Base-by-base conservation (phyloP, 2,888 invertebrate genomes). In the Candidula unifasciata region DNA sequence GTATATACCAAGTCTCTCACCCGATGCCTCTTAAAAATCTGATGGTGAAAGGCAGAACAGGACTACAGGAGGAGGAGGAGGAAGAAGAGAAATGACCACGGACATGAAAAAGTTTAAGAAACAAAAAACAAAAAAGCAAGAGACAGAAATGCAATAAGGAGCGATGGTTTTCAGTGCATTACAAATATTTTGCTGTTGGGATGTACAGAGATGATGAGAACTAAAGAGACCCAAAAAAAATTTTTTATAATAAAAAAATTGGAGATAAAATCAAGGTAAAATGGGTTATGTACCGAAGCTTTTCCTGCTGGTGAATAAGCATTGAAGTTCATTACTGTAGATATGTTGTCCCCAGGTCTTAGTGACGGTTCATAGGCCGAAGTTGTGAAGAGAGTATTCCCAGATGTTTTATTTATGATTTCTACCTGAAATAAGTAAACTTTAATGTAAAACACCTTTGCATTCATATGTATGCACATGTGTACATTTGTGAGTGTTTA, bases 281-380 rank as follows among this genome's bases (percentile, higher is more conserved):
- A 60, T 76, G 37, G 44, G 69, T 8, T 54, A 54, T 85, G 73
- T 84, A 89, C 89, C 79, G 83, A 85, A 13, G 87, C 89, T 30
- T 80, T 84, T 21, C 90, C 90, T 35, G 89, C 88, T 13, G 89
- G 87, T 8, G 90, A 88, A 84, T 84, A 91, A 0, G 89, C 88
- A 83, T 90, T 90, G 81, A 88, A 90, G 33, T 88, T 89, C 8
- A 87, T 87, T 18, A 89, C 86, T 21, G 89, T 87, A 33, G 89
- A 85, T 5, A 84, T 83, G 54, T 88, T 87, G 89, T 89, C 88
- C 6, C 87, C 89, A 27, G 88, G 87, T 37, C 83, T 82, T 13
- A 90, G 78, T 21, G 84, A 54, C 18, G 86, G 86, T 81, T 89
- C 90, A n/a, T 44, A 82, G 52, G 80, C 74, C 3, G 81, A 74